phyloP scores from a whole-genome alignment of 2,113 vertebrate species.

The Phalacrocorax aristotelis region DNA sequence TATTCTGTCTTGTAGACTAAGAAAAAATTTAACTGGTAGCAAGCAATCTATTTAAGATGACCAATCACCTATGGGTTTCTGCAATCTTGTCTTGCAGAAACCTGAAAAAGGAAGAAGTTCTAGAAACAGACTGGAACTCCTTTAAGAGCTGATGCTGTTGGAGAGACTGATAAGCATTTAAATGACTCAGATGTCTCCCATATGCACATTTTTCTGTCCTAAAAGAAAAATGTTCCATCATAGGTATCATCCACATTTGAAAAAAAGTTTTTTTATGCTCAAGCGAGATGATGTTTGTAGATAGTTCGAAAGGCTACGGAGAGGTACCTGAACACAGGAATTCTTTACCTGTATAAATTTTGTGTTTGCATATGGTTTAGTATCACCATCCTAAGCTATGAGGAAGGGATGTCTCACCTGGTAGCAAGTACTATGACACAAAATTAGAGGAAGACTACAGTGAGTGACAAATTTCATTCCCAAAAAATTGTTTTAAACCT shows the following conservation, averaged over 20 bases:
- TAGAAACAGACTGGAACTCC: conserved; percentile 6
- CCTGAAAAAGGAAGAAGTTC: neutral
- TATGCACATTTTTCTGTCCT: neutral
- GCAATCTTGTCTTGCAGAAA: neutral
- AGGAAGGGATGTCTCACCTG: neutral
- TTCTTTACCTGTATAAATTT: neutral
- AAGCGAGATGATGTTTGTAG: neutral
- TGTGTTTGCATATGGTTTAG: neutral
- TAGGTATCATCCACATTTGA: neutral
- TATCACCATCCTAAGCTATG: neutral
- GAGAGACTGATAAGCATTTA: neutral
- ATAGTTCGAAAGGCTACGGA: neutral
- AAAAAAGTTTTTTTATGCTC: neutral
- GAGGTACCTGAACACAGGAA: neutral
- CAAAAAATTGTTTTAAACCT: neutral
- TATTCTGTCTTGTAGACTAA: neutral
- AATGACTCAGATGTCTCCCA: neutral
- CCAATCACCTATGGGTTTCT: neutral
- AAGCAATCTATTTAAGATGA: neutral
- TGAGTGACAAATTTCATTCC: neutral
- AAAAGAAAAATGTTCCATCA: neutral
- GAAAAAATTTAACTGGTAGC: neutral
- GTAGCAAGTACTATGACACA: neutral
- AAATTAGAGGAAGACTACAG: neutral
- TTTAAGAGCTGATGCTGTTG: neutral